Conservation (phyloP, 2,113 vertebrate species). For the Phodopus roborovskii region DNA sequence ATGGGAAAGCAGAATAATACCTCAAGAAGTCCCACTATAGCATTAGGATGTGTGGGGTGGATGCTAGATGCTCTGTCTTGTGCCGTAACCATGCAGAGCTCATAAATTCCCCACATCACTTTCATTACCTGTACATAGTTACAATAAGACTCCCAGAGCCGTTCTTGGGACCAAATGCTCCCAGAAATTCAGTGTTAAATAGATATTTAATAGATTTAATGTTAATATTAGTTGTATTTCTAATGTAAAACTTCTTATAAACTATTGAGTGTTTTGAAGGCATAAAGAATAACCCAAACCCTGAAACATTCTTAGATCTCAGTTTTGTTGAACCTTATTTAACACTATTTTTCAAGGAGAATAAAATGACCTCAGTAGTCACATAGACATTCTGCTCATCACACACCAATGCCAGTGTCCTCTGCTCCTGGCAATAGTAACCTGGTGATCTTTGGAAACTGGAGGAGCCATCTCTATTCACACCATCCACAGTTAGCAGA, state of each 20-base stretch:
- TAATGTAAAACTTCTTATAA: not conserved
- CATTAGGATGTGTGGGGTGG: not conserved
- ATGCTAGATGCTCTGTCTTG: not conserved
- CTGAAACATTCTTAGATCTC: not conserved
- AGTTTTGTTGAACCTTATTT: not conserved
- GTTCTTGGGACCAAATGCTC: not conserved
- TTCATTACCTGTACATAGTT: not conserved
- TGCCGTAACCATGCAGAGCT: not conserved
- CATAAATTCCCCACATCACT: not conserved
- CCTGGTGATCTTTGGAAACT: not conserved
- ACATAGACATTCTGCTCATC: not conserved
- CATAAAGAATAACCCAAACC: not conserved
- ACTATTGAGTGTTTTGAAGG: not conserved
- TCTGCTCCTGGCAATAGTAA: not conserved
- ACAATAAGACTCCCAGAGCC: not conserved
- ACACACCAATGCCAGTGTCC: accelerated
- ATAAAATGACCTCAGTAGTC: not conserved
- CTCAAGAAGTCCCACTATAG: not conserved
- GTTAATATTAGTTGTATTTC: conserved; percentile 3
- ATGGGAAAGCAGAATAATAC: not conserved
- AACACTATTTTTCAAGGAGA: conserved; percentile 2
- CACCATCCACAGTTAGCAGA: not conserved
- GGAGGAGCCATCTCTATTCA: not conserved
- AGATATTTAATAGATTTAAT: not conserved
- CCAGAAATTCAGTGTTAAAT: not conserved